Conservation (phyloP, 2,888 invertebrate genomes). For the Seira sanloemensis region DNA sequence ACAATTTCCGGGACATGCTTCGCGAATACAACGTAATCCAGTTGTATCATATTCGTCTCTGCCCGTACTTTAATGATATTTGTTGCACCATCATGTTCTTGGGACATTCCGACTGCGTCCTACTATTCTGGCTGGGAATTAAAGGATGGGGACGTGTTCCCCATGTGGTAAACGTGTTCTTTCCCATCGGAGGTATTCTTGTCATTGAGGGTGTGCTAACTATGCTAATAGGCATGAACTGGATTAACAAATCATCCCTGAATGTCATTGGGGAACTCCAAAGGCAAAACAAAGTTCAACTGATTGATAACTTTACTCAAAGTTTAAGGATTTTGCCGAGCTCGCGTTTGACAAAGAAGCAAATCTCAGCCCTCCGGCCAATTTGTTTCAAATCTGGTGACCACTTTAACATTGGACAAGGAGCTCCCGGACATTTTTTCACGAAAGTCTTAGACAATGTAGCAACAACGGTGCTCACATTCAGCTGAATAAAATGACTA, state of each 20-base stretch:
- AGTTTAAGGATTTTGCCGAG: too few species aligned
- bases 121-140: neutral
- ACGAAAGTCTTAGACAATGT: neutral
- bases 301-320: too few species aligned
- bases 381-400: neutral
- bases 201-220: neutral
- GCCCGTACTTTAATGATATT: neutral
- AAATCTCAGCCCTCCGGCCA: neutral
- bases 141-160: neutral
- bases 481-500: neutral
- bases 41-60: neutral
- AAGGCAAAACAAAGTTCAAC: neutral
- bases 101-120: neutral
- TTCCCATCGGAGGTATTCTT: neutral
- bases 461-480: neutral
- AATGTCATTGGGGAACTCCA: neutral
- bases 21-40: neutral
- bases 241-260: neutral
- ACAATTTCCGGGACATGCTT: neutral
- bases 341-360: neutral
- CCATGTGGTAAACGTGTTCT: neutral
- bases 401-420: neutral
- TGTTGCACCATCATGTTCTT: neutral
- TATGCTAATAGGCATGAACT: neutral
- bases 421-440: neutral